These are phyloP conservation scores for Mesitornis unicolor DNA, from an alignment of 2,113 vertebrate genomes.

Conservation along the genomic window DNA sequence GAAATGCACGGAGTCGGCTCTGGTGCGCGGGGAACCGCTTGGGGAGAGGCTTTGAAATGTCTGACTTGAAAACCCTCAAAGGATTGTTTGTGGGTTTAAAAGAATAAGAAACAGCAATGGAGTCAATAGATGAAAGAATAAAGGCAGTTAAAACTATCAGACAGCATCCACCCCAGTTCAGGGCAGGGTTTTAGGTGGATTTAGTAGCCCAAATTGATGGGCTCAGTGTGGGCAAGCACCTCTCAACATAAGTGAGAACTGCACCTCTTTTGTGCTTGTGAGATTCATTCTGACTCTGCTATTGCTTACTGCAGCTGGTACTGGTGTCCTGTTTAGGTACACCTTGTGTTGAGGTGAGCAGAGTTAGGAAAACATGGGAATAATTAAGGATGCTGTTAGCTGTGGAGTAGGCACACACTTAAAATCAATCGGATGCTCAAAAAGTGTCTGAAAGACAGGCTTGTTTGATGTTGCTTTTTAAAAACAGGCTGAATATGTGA, in stretches of 20 bases:
- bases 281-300: not conserved
- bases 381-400: not conserved
- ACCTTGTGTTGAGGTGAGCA: rapidly evolving
- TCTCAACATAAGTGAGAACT: not conserved
- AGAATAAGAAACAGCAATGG: not conserved
- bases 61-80: not conserved
- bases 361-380: not conserved
- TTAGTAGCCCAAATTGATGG: not conserved
- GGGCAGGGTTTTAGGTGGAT: not conserved
- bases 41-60: not conserved
- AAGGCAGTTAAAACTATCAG: not conserved
- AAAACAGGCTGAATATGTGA: not conserved
- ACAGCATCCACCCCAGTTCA: not conserved
- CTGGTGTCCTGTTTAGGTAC: not conserved
- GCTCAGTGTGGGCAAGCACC: not conserved
- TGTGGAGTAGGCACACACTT: not conserved
- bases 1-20: not conserved
- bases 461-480: not conserved
- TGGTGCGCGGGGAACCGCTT: not conserved
- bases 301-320: not conserved
- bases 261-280: not conserved
- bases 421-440: not conserved
- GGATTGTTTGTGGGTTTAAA: not conserved
- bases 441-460: not conserved
- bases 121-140: not conserved